A percentile compares a stretch with the other conserved stretches of the same genome.
phyloP scores from a whole-genome alignment of 1,140 invertebrate species.

The Sycophila sp. region DNA sequence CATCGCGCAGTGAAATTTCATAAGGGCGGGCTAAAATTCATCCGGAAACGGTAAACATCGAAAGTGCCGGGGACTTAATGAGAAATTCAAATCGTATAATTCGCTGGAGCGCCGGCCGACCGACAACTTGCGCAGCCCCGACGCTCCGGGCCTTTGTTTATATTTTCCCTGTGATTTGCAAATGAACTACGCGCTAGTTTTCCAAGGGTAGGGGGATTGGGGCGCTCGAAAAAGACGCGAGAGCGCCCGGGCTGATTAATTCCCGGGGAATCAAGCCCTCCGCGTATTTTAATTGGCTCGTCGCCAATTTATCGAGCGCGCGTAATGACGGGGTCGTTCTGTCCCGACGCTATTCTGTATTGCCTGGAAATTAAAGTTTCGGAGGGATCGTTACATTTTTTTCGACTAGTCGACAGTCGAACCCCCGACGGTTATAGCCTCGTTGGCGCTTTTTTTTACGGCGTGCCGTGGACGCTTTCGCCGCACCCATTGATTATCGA shows the following conservation, averaged over 20 bases:
- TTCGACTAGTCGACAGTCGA: too few species aligned
- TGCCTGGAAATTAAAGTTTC: neutral
- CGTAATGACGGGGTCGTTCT: conserved; percentile 12
- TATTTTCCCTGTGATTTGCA: conserved; percentile 33
- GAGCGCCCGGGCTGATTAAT: conserved; percentile 35
- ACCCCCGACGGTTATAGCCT: too few species aligned
- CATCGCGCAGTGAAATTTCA: too few species aligned
- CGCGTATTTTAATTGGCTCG: conserved; percentile 36
- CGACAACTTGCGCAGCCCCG: neutral
- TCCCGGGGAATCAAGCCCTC: too few species aligned
- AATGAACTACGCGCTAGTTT: conserved; percentile 30
- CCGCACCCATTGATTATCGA: neutral
- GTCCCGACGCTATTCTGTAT: neutral
- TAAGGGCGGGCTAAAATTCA: too few species aligned
- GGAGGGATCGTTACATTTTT: neutral
- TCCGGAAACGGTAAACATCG: too few species aligned
- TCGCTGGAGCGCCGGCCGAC: neutral
- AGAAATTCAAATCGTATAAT: neutral
- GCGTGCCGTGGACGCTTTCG: neutral
- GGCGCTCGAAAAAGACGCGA: neutral
- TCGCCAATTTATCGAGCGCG: conserved; percentile 31
- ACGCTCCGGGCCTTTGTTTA: too few species aligned
- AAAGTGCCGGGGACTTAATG: neutral
- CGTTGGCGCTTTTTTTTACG: neutral
- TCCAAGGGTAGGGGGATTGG: neutral